phyloP scores from a whole-genome alignment of 2,113 vertebrate species.

The Holacanthus passer region DNA sequence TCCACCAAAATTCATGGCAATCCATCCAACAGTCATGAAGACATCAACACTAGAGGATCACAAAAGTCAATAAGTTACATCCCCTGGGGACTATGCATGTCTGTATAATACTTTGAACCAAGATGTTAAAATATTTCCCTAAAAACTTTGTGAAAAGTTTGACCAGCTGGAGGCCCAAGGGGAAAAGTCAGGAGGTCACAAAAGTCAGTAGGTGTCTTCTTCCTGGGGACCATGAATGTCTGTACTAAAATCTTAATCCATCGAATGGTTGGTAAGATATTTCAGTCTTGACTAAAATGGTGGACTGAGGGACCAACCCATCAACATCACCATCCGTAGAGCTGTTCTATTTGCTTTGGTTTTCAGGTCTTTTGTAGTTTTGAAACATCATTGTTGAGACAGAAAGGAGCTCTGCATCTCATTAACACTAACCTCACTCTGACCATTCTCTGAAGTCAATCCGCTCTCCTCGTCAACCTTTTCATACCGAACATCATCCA shows the following conservation, averaged over 20 bases:
- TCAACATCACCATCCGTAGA: no score
- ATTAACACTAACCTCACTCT: conserved; percentile 4
- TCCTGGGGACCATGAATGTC: neutral
- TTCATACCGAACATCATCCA: neutral
- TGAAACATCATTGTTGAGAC: neutral
- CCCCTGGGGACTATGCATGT: neutral
- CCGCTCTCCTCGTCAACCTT: conserved; percentile 13
- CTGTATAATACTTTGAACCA: neutral
- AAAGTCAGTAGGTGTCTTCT: neutral
- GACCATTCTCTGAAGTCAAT: conserved; percentile 1
- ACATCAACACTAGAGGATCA: neutral
- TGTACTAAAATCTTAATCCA: neutral
- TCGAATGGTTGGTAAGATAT: neutral
- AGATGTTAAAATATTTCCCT: neutral
- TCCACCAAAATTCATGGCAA: neutral
- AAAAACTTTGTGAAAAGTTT: neutral
- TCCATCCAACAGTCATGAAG: neutral
- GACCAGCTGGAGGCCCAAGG: neutral
- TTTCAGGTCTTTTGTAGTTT: neutral
- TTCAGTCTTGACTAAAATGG: neutral
- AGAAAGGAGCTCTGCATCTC: neutral
- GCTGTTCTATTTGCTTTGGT: no score
- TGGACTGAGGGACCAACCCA: no score
- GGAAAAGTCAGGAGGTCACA: neutral
- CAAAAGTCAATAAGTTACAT: neutral